Base-by-base conservation (phyloP, 2,888 invertebrate species). In the Lepidochrysops patricia region DNA sequence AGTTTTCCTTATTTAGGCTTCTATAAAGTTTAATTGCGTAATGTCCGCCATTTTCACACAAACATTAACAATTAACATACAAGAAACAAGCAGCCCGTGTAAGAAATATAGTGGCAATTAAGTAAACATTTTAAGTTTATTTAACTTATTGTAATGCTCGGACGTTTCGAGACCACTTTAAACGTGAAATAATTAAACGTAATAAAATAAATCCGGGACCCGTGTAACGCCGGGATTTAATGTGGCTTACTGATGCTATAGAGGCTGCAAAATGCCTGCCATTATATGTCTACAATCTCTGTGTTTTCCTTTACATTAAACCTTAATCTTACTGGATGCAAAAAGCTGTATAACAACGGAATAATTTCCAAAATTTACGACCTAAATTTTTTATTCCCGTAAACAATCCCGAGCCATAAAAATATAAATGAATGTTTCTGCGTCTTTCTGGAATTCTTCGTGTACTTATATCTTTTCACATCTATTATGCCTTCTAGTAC, bases 141-240 rank as follows among this genome's bases (percentile, higher is more conserved):
- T 37, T 34, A 37, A 25, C 34, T 37, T 37, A 57, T 32, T 54
- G 74, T 66, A 67, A 68, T 59, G 68, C 69, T 66, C 72, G 58
- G 74, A 72, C 79, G 76, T 80, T 79, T 75, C 73, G 72, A 70
- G 67, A 73, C 65, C 68, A 69, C 74, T 73, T 73, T 73, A 69
- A 72, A 72, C 73, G 69, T 72, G 75, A 80, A 79, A 80, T 81
- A 77, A 80, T 79, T 77, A 77, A 81, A 82, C 70, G 80, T 79
- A 82, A 84, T 84, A 81, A 83, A 83, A 82, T 81, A 81, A 80
- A 83, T 82, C 84, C 78, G 72, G 72, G 77, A 81, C 76, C 79
- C 74, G 63, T 66, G 71, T 78, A 77, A 81, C 75, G 71, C 76
- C 69, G 62, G 76, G 81, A 73, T 77, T 81, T 82, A 75, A 73